Percentiles rank a stretch among this genome's conserved stretches.
Conservation (phyloP, 23 tunicate species). For the Ciona savignyi region DNA sequence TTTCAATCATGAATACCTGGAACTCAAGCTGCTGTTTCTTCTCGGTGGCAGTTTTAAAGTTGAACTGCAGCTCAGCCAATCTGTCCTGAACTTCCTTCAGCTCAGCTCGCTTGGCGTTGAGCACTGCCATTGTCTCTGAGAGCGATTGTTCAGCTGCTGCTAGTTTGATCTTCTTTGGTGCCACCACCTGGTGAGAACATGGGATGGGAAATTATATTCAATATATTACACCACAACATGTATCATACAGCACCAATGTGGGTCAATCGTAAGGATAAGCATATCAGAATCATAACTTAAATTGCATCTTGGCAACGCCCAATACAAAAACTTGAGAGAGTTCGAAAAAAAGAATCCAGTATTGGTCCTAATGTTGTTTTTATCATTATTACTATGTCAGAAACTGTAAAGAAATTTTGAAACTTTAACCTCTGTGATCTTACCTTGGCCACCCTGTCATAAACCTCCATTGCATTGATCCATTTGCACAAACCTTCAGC, state of each 20-base stretch:
- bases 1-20: constrained; percentile 36
- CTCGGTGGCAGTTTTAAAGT: constrained; percentile 90
- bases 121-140: constrained; percentile 61
- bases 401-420: too few relatives aligned
- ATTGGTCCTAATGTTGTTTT: too few relatives aligned
- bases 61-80: constrained; percentile 77
- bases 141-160: constrained; percentile 83
- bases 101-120: constrained; percentile 92
- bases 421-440: neutral
- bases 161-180: constrained; percentile 90
- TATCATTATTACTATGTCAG: too few relatives aligned
- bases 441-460: constrained; percentile 97
- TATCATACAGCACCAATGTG: too few relatives aligned
- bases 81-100: constrained; percentile 94
- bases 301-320: too few relatives aligned
- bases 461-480: constrained; percentile 98
- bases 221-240: too few relatives aligned
- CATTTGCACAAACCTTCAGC: constrained; percentile 99
- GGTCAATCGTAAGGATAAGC: too few relatives aligned
- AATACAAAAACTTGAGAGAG: too few relatives aligned
- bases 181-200: constrained; percentile 65
- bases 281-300: too few relatives aligned
- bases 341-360: too few relatives aligned
- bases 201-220: too few relatives aligned
- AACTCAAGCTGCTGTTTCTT: constrained; percentile 93